These are phyloP conservation scores for Spinus olivaceus DNA, from an alignment of 2,797 vertebrate species.

Conservation along the genomic window DNA sequence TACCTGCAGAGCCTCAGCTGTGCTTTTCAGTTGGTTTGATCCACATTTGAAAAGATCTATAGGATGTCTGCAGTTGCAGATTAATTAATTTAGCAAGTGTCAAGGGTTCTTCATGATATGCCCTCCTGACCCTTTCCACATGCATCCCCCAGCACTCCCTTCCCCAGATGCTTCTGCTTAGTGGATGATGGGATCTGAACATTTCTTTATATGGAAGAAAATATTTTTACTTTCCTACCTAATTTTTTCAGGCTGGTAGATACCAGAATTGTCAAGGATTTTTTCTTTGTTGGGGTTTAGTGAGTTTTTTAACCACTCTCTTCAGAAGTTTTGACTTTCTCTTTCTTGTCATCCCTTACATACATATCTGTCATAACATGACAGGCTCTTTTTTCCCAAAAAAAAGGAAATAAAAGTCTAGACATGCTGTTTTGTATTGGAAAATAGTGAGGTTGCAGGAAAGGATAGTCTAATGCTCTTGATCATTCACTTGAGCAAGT, in stretches of 20 bases:
- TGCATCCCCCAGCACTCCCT: rapidly evolving
- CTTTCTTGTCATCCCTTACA: neutral
- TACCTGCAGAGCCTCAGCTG: neutral
- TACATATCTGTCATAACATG: neutral
- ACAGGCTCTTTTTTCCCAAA: neutral
- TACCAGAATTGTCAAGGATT: neutral
- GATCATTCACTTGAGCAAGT: neutral
- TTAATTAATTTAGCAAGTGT: neutral
- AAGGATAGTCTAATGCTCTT: neutral
- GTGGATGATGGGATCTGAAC: neutral
- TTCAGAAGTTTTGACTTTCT: neutral
- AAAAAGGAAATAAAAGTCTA: neutral
- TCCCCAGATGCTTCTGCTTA: neutral
- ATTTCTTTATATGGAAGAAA: neutral
- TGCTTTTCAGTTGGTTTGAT: neutral
- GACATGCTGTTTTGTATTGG: neutral
- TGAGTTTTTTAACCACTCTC: neutral
- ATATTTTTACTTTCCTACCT: neutral
- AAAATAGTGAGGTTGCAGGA: neutral
- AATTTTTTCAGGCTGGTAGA: neutral
- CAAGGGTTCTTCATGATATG: neutral
- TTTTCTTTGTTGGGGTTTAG: neutral
- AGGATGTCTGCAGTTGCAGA: neutral
- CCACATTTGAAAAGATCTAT: neutral
- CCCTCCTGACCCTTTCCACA: neutral